Conservation (phyloP, 2,113 vertebrate species). For the Sander lucioperca region DNA sequence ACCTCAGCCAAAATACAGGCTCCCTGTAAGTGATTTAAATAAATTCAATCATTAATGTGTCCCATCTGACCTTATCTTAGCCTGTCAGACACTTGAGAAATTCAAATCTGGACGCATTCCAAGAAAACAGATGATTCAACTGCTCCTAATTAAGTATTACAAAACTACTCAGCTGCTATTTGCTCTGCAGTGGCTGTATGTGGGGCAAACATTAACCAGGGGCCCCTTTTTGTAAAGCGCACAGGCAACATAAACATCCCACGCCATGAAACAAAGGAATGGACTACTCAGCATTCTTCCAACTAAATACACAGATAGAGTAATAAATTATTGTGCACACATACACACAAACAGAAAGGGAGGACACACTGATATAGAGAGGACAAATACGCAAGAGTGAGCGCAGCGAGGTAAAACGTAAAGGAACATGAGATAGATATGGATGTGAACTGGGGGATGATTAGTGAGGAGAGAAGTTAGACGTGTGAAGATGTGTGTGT, state of each 20-base stretch:
- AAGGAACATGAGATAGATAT: background rate
- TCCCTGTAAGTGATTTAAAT: background rate
- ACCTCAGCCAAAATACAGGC: conserved; percentile 9
- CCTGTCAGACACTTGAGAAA: background rate
- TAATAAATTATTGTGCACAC: conserved; percentile 40
- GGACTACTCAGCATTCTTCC: conserved; percentile 56
- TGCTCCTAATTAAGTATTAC: conserved; percentile 44
- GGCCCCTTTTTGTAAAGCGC: conserved; percentile 51
- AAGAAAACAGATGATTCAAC: conserved; percentile 34
- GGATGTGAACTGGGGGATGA: background rate
- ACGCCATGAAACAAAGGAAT: conserved; percentile 54
- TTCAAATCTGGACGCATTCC: conserved; percentile 19
- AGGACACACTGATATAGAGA: conserved; percentile 22
- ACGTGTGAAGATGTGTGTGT: conserved; percentile 6
- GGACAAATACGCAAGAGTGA: conserved; percentile 19
- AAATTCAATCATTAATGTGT: conserved; percentile 11
- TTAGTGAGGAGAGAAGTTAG: background rate
- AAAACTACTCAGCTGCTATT: conserved; percentile 44
- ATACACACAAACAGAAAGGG: background rate
- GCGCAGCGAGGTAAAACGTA: background rate
- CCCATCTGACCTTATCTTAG: conserved; percentile 21
- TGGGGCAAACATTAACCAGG: conserved; percentile 64
- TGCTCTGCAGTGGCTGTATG: conserved; percentile 33
- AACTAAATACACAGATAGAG: conserved; percentile 36
- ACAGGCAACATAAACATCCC: conserved; percentile 65